These are phyloP conservation scores for Stercorarius parasiticus DNA, from an alignment of 2,113 vertebrate species.

Conservation along the genomic window DNA sequence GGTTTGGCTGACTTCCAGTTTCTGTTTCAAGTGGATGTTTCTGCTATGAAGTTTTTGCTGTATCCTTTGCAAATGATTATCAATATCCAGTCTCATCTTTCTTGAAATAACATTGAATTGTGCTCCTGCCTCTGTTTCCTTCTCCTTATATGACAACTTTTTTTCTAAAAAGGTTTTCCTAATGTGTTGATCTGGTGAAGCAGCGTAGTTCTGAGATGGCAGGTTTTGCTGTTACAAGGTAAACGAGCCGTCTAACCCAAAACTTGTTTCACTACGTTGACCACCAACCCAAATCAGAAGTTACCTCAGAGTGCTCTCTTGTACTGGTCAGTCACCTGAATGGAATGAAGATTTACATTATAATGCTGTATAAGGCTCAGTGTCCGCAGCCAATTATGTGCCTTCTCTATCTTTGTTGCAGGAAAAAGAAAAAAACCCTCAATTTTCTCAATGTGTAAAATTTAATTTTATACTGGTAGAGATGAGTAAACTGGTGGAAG, in stretches of 20 bases:
- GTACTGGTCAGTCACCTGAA: background rate
- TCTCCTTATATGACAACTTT: background rate
- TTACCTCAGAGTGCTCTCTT: background rate
- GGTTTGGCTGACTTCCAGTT: constrained; percentile 49
- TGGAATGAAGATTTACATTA: background rate
- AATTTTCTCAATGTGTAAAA: background rate
- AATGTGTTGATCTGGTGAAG: background rate
- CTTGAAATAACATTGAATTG: background rate
- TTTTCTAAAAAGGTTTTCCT: background rate
- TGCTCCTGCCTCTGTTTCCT: background rate
- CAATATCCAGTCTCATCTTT: constrained; percentile 12
- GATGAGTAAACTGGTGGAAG: background rate
- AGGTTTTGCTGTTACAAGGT: background rate
- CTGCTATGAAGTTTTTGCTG: constrained; percentile 18
- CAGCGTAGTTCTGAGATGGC: background rate
- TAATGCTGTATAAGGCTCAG: background rate
- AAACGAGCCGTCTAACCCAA: background rate
- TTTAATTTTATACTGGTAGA: background rate
- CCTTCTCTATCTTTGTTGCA: background rate
- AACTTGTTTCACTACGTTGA: background rate
- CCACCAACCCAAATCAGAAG: background rate
- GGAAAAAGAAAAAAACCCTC: background rate
- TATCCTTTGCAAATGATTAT: constrained; percentile 11
- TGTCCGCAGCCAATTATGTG: background rate
- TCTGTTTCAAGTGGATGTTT: constrained; percentile 45